Conservation (phyloP, 2,113 vertebrate genomes). For the Pristiophorus japonicus region DNA sequence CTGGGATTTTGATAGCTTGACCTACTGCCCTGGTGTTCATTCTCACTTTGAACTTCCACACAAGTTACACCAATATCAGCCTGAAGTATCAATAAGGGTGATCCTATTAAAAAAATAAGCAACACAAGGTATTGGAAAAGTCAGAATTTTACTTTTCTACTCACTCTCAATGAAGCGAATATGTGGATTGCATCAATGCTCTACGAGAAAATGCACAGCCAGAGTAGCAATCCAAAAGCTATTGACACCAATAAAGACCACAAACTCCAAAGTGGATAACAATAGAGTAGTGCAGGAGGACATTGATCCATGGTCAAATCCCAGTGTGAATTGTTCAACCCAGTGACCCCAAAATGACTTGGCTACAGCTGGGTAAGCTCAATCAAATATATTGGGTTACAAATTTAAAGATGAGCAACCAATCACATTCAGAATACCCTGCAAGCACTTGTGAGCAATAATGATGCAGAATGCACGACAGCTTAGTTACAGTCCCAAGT, state of each 20-base stretch:
- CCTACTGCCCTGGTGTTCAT: neutral
- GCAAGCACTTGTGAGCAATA: neutral
- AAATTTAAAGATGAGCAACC: neutral
- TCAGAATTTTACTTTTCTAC: neutral
- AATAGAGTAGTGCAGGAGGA: neutral
- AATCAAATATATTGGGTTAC: neutral
- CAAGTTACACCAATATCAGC: neutral
- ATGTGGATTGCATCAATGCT: neutral
- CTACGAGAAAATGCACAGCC: neutral
- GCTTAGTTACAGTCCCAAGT: neutral
- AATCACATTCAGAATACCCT: neutral
- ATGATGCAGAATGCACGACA: neutral
- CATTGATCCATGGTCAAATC: neutral
- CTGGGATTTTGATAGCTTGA: neutral
- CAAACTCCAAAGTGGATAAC: neutral
- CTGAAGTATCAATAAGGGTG: neutral
- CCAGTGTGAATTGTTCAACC: neutral
- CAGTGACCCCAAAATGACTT: neutral
- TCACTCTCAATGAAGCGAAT: neutral
- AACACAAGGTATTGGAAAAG: neutral
- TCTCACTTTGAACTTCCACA: neutral
- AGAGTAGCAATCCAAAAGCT: neutral
- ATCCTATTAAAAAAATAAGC: slow-evolving; percentile 14
- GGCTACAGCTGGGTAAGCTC: neutral
- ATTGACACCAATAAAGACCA: neutral